Conservation (phyloP, 1,140 invertebrate genomes). For the Drosophila bocki region DNA sequence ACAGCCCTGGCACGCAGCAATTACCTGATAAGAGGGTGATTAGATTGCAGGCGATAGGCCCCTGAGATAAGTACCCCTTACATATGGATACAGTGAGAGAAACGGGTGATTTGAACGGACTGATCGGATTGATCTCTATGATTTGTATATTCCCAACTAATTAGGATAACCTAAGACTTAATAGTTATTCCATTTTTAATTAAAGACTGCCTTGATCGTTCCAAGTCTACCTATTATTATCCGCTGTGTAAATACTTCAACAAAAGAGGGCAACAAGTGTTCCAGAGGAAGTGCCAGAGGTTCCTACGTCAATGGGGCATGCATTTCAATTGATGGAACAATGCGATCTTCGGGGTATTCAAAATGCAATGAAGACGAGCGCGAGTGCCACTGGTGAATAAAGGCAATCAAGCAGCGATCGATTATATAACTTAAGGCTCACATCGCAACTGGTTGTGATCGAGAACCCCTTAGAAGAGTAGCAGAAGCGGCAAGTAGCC, state of each 20-base stretch:
- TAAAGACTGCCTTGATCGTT: neutral
- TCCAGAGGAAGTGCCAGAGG: neutral
- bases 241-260: conserved; percentile 13
- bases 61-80: conserved; percentile 8
- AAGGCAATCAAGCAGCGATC: conserved; percentile 32
- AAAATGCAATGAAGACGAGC: conserved; percentile 33
- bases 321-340: conserved; percentile 53
- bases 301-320: conserved; percentile 40
- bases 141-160: neutral
- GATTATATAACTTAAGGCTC: conserved; percentile 16
- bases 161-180: too few species aligned
- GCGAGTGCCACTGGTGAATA: conserved; percentile 14
- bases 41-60: conserved; percentile 35
- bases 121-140: neutral
- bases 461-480: neutral
- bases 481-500: neutral
- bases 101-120: neutral
- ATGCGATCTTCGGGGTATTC: conserved; percentile 17
- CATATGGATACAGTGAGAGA: neutral
- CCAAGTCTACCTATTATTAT: neutral
- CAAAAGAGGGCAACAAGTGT: conserved; percentile 27
- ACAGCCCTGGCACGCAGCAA: conserved; percentile 39
- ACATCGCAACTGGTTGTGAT: conserved; percentile 11
- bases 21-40: conserved; percentile 45
- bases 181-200: neutral